Base-by-base conservation (phyloP, 2,113 vertebrate species). In the Rissa tridactyla region DNA sequence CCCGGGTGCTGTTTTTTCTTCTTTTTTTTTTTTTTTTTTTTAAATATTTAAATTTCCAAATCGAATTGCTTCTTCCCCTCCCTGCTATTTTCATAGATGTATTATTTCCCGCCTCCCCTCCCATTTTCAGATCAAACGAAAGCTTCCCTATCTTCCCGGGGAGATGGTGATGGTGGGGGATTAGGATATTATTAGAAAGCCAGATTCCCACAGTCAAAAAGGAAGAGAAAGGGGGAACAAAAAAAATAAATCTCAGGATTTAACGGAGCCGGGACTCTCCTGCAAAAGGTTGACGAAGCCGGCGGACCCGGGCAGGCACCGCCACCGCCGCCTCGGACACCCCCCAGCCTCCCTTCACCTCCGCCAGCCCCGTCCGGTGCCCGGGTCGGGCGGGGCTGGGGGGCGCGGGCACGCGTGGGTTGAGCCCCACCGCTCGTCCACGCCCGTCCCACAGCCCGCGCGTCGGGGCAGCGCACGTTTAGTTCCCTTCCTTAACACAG, bases 111-210 rank as follows among this genome's bases (percentile, higher is more conserved):
- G 3, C 25, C 51, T 68, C 26, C 6, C 10, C 3, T 26, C 52
- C 54, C 26, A 19, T 46, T 95, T 96, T 36, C 38, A 88, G 54
- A 54, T 42, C 64, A 84, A 84, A 94, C 4, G 86, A 90, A 93
- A 94, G 29, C 65, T 65, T 84, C 49, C 8, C 15, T 44, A 0
- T 68, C 32, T 61, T 77, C 19, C 14, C 5, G 10, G 46, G 15
- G 15, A n/a, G 49, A 16, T 32, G 10, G 21, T 27, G 36, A 38
- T 62, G 25, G n/a, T 27, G 36, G 21, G 4, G 17, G 29, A 64
- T 36, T 62, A 62, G 29, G n/a, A n/a, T 86, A 47, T 46, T 47
- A 73, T 30, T 61, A 62, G 58, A 91, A 81, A 92, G 5, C 16
- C 25, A 34, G 51, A 75, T 91, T 87, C 55, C 21, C 90, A 26